Conservation (phyloP, 2,888 invertebrate genomes). For the Thecocarcelia acutangulata region DNA sequence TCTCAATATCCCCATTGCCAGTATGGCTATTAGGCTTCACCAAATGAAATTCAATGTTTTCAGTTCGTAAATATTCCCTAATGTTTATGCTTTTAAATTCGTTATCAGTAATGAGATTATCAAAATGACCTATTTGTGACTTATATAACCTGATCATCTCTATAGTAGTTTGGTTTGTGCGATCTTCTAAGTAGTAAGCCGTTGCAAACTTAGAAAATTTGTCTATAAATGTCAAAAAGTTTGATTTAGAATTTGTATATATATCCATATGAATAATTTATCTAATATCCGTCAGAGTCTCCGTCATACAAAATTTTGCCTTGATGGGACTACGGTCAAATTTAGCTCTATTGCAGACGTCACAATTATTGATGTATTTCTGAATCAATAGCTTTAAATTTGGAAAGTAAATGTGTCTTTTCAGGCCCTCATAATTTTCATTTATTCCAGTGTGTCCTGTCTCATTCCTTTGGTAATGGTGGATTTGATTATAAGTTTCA, state of each 20-base stretch:
- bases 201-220: slow-evolving; percentile 66
- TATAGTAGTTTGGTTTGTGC: slow-evolving; percentile 43
- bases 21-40: slow-evolving; percentile 33
- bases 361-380: slow-evolving; percentile 49
- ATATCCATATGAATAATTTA: slow-evolving; percentile 45
- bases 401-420: slow-evolving; percentile 54
- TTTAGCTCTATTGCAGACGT: slow-evolving; percentile 17
- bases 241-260: slow-evolving; percentile 50
- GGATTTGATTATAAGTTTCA: slow-evolving; percentile 61
- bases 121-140: slow-evolving; percentile 39
- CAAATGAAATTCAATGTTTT: slow-evolving; percentile 31
- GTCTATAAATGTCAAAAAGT: slow-evolving; percentile 65
- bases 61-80: slow-evolving; percentile 10
- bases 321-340: slow-evolving; percentile 25
- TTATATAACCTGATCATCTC: slow-evolving; percentile 38
- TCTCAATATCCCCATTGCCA: slow-evolving; percentile 33
- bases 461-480: slow-evolving; percentile 55
- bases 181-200: slow-evolving; percentile 57
- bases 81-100: slow-evolving; percentile 38
- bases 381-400: slow-evolving; percentile 45
- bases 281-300: slow-evolving; percentile 13
- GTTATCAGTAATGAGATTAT: slow-evolving; percentile 44
- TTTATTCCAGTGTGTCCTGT: slow-evolving; percentile 63
- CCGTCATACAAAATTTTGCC: slow-evolving; percentile 14
- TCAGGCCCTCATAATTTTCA: slow-evolving; percentile 63